Evolutionary conservation across 2,797 vertebrate genomes (phyloP).

Genomic region (Chloroceryle amazona): DNA sequence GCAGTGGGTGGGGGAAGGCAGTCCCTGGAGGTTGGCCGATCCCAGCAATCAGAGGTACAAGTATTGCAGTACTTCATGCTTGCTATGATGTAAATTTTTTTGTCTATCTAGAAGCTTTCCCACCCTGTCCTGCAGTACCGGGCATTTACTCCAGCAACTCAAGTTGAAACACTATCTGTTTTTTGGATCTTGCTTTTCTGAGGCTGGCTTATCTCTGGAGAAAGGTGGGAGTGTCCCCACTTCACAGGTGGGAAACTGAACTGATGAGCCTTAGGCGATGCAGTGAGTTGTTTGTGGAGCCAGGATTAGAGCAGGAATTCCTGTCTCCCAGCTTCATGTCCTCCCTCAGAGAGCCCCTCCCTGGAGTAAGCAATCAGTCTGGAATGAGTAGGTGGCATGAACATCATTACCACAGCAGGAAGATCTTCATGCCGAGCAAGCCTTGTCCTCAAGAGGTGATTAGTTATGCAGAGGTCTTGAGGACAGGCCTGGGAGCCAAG

Average conservation of each 20-base stretch:
- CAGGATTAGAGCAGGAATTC: conserved; percentile 51
- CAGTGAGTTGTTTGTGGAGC: not conserved
- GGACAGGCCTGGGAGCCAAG: not conserved
- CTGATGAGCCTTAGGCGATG: conserved; percentile 21
- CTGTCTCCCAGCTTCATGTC: conserved; percentile 46
- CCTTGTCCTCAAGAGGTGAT: not conserved
- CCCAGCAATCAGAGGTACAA: not conserved
- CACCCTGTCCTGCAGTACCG: conserved; percentile 3
- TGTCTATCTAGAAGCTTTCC: conserved; percentile 43
- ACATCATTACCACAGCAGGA: not conserved
- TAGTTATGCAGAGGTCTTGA: not conserved
- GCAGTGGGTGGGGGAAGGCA: not conserved
- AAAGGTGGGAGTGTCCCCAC: conserved; percentile 44
- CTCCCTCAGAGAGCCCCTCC: conserved; percentile 50
- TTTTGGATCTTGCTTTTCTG: conserved; percentile 38
- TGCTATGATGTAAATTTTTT: conserved; percentile 46
- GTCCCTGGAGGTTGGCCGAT: not conserved
- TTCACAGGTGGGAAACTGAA: conserved; percentile 72
- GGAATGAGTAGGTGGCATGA: conserved; percentile 46
- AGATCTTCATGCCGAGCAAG: not conserved
- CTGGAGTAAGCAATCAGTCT: conserved; percentile 54
- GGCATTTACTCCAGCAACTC: not conserved
- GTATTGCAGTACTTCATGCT: not conserved
- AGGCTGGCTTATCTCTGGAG: conserved; percentile 31
- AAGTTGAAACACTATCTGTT: not conserved